Percentiles rank a stretch among this genome's conserved stretches.
These are phyloP conservation scores for Escarpia spicata DNA, from an alignment of 2,888 invertebrate genomes.

Conservation along the genomic window DNA sequence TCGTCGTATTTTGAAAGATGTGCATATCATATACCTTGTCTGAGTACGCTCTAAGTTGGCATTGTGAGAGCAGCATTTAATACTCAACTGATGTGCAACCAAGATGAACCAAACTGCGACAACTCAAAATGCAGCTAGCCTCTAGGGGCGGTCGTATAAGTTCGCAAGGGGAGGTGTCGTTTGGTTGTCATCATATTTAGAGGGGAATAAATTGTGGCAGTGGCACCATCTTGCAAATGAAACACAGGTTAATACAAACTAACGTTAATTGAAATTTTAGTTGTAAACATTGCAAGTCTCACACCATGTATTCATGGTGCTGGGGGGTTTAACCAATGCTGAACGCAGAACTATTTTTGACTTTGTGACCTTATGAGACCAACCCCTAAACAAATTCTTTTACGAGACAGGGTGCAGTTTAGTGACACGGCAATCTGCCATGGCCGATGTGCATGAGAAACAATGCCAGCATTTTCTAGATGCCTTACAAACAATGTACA, in stretches of 20 bases:
- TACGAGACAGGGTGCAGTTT: background rate
- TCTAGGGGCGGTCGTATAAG: background rate
- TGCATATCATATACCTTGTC: constrained; percentile 2
- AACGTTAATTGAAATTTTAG: too few relatives aligned
- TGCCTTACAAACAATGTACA: background rate
- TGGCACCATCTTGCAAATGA: too few relatives aligned
- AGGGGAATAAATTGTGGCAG: too few relatives aligned
- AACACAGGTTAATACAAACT: too few relatives aligned
- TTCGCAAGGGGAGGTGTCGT: too few relatives aligned
- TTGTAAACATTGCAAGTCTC: too few relatives aligned
- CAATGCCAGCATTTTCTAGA: background rate
- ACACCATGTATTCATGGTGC: too few relatives aligned
- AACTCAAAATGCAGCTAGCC: background rate
- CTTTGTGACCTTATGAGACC: too few relatives aligned
- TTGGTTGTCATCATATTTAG: too few relatives aligned
- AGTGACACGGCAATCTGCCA: background rate
- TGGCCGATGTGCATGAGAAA: background rate
- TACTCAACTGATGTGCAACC: background rate
- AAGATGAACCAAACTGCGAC: background rate
- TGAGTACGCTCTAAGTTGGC: background rate
- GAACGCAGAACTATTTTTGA: too few relatives aligned
- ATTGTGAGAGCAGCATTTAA: background rate
- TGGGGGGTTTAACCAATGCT: too few relatives aligned
- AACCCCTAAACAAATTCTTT: background rate
- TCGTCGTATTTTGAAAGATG: background rate